Evolutionary conservation across 2,888 invertebrate species (phyloP).

Genomic region (Beris morrisii): DNA sequence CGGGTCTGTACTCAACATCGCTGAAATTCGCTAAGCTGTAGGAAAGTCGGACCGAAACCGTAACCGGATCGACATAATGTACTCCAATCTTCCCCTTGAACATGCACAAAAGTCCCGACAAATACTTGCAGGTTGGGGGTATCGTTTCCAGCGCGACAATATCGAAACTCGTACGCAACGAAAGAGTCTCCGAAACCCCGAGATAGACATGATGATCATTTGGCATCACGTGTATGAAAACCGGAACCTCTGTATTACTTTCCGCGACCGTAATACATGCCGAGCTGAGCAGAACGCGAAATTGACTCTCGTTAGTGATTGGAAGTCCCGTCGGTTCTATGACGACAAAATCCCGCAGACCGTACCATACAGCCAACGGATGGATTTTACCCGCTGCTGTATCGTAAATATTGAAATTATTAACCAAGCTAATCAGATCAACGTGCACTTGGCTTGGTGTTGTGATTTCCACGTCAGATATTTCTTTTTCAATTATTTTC

Average conservation of each 20-base stretch:
- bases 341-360: constrained; percentile 79
- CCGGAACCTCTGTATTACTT: constrained; percentile 76
- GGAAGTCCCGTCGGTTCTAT: constrained; percentile 65
- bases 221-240: constrained; percentile 88
- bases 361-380: constrained; percentile 74
- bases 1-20: constrained; percentile 44
- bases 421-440: constrained; percentile 60
- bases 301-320: constrained; percentile 69
- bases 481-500: constrained; percentile 45
- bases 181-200: constrained; percentile 78
- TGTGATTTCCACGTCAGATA: constrained; percentile 43
- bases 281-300: constrained; percentile 79
- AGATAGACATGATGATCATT: constrained; percentile 69
- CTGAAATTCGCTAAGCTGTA: constrained; percentile 60
- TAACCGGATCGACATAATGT: constrained; percentile 61
- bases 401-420: constrained; percentile 64
- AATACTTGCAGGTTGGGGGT: constrained; percentile 78
- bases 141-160: constrained; percentile 82
- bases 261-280: constrained; percentile 81
- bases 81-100: constrained; percentile 88
- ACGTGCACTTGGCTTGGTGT: constrained; percentile 58
- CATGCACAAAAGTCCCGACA: constrained; percentile 79
- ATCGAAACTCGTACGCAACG: constrained; percentile 81
- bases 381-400: constrained; percentile 58
- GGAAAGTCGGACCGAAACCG: constrained; percentile 69